These are phyloP conservation scores for Conchocele bisecta DNA, from an alignment of 2,888 invertebrate species.

Conservation along the genomic window DNA sequence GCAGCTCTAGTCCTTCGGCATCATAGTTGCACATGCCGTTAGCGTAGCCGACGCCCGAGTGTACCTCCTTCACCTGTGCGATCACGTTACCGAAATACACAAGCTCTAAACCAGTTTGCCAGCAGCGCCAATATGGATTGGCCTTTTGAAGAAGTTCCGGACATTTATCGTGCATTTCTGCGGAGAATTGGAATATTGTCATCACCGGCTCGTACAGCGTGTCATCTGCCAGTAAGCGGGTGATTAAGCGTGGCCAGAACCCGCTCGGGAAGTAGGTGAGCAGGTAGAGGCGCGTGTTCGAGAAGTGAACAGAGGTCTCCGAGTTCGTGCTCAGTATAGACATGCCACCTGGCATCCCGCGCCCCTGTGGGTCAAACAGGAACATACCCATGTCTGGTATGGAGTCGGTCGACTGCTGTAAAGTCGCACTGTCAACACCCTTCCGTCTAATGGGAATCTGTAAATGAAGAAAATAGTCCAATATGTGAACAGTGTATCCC, in stretches of 20 bases:
- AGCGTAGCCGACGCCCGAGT: slow-evolving; percentile 37
- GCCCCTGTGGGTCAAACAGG: too few species aligned
- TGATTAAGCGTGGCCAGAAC: slow-evolving; percentile 97
- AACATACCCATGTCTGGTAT: too few species aligned
- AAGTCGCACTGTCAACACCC: too few species aligned
- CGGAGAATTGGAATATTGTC: slow-evolving; percentile 65
- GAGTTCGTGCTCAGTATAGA: slow-evolving; percentile 58
- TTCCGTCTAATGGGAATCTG: too few species aligned
- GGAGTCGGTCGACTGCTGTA: too few species aligned
- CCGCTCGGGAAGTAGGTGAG: slow-evolving; percentile 99
- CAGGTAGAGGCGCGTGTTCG: slow-evolving; percentile 82
- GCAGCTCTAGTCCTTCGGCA: slow-evolving; percentile 77
- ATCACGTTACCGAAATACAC: slow-evolving; percentile 91
- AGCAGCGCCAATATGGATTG: slow-evolving; percentile 74
- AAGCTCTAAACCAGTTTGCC: slow-evolving; percentile 90
- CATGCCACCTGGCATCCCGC: slow-evolving; percentile 13
- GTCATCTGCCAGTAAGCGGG: slow-evolving; percentile 94
- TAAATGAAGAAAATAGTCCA: too few species aligned
- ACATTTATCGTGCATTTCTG: slow-evolving; percentile 60
- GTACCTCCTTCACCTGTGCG: slow-evolving; percentile 86
- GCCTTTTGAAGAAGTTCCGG: slow-evolving; percentile 54
- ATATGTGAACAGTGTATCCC: too few species aligned
- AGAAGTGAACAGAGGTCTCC: slow-evolving; percentile 69
- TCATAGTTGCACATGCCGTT: slow-evolving; percentile 84
- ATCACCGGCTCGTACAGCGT: slow-evolving; percentile 63